phyloP scores from a whole-genome alignment of 2,888 invertebrate genomes.

The Oscheius sp. region DNA sequence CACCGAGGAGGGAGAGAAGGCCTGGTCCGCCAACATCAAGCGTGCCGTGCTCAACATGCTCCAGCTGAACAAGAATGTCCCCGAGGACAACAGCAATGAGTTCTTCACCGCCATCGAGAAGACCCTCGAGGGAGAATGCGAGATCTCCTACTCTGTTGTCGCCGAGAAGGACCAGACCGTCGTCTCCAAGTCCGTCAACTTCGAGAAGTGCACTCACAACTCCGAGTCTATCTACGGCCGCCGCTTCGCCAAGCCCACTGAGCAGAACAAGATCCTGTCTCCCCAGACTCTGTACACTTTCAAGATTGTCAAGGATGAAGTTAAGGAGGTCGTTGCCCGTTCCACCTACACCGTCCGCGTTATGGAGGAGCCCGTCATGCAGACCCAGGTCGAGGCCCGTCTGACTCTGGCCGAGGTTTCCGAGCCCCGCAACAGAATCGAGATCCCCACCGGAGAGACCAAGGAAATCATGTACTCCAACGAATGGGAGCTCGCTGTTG shows the following conservation, averaged over 20 bases:
- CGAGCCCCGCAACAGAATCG: conserved; percentile 41
- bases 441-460: conserved; percentile 44
- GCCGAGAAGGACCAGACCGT: conserved; percentile 40
- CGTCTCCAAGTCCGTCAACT: conserved; percentile 73
- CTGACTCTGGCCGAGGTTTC: conserved; percentile 41
- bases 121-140: conserved; percentile 70
- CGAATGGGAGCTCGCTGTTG: conserved; percentile 54
- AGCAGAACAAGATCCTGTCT: conserved; percentile 39
- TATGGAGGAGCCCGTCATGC: conserved; percentile 45
- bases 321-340: conserved; percentile 43
- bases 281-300: conserved; percentile 52
- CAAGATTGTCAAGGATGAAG: conserved; percentile 43
- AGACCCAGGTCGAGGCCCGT: conserved; percentile 43
- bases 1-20: conserved; percentile 49
- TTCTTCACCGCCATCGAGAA: conserved; percentile 48
- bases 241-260: conserved; percentile 49
- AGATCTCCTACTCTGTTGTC: conserved; percentile 53
- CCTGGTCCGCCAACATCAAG: conserved; percentile 71
- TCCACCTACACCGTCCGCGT: conserved; percentile 48
- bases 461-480: conserved; percentile 59
- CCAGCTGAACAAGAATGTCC: conserved; percentile 42
- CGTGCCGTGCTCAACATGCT: conserved; percentile 67
- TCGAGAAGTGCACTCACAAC: conserved; percentile 73
- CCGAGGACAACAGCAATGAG: conserved; percentile 30
- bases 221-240: conserved; percentile 57